phyloP scores from a whole-genome alignment of 2,888 invertebrate genomes.

The Gerris lacustris region DNA sequence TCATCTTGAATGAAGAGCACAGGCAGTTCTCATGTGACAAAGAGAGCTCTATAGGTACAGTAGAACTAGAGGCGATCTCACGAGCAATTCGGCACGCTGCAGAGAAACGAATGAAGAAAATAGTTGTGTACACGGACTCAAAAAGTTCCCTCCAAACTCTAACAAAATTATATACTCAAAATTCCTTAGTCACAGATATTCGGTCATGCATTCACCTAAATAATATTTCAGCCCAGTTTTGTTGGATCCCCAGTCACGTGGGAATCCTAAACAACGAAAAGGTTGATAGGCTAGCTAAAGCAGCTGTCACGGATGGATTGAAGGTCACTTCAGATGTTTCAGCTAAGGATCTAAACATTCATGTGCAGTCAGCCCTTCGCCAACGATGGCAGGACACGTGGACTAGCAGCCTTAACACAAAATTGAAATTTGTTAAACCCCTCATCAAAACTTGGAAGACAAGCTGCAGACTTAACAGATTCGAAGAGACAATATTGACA shows the following conservation, averaged over 20 bases:
- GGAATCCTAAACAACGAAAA: neutral
- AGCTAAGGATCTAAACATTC: too few relatives aligned
- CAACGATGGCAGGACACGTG: too few relatives aligned
- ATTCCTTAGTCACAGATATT: neutral
- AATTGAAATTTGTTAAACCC: neutral
- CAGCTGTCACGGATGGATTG: neutral
- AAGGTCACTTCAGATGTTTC: too few relatives aligned
- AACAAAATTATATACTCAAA: neutral
- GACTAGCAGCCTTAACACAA: too few relatives aligned
- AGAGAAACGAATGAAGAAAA: neutral
- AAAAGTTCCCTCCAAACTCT: neutral
- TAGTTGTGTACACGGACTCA: neutral
- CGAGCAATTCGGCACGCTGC: neutral
- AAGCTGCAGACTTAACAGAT: neutral
- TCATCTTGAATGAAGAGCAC: neutral
- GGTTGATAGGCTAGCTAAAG: neutral
- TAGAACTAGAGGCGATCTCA: neutral
- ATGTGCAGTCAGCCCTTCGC: too few relatives aligned
- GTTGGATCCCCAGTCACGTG: neutral
- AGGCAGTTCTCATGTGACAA: neutral
- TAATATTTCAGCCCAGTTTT: neutral
- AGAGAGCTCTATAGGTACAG: neutral
- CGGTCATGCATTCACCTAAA: neutral
- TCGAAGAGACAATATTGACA: neutral
- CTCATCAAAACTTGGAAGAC: neutral